These are phyloP conservation scores for Nebria ingens DNA, from an alignment of 1,140 invertebrate species.

Conservation along the genomic window DNA sequence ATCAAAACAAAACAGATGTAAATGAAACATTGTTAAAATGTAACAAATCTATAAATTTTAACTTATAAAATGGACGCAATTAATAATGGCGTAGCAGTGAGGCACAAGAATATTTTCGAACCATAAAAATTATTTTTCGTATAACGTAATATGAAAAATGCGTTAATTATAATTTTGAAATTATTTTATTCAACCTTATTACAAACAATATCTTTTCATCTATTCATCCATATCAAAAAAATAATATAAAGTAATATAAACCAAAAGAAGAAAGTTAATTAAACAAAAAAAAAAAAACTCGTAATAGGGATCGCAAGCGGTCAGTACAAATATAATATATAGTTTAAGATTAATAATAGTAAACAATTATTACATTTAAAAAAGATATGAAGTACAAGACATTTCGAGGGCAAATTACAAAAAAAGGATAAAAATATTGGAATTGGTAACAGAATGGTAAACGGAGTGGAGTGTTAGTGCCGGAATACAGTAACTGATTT, in stretches of 20 bases:
- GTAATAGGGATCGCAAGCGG: not conserved
- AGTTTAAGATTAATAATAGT: not conserved
- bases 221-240: conserved; percentile 7
- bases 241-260: conserved; percentile 5
- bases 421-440: not conserved
- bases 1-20: too few relatives aligned
- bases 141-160: too few relatives aligned
- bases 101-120: too few relatives aligned
- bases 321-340: conserved; percentile 1
- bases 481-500: not conserved
- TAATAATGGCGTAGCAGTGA: too few relatives aligned
- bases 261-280: too few relatives aligned
- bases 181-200: conserved; percentile 8
- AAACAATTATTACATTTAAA: conserved; percentile 3
- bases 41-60: too few relatives aligned
- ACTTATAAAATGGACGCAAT: too few relatives aligned
- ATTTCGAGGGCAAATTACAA: not conserved
- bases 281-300: not conserved
- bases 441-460: conserved; percentile 6
- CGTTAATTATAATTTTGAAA: conserved; percentile 3
- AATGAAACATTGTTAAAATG: too few relatives aligned
- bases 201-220: conserved; percentile 7
- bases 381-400: not conserved
- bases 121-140: too few relatives aligned
- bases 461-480: not conserved